Percentiles rank a stretch among this genome's conserved stretches.
phyloP scores from a whole-genome alignment of 2,113 vertebrate genomes.

The Glaucidium brasilianum region DNA sequence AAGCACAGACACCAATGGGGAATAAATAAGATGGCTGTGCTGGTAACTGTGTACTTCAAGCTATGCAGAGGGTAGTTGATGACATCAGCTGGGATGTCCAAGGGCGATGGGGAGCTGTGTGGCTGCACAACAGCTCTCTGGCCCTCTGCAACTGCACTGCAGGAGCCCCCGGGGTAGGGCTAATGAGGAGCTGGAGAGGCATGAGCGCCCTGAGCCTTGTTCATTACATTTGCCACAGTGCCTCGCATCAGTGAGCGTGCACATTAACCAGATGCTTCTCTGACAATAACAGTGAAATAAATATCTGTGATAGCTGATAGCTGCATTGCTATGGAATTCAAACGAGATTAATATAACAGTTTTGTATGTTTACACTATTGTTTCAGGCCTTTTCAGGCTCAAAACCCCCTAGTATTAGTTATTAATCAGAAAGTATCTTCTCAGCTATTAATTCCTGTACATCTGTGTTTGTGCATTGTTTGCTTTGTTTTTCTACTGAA shows the following conservation, averaged over 20 bases:
- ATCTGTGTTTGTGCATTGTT: background rate
- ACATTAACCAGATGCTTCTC: background rate
- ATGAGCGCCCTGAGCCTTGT: background rate
- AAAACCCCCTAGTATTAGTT: background rate
- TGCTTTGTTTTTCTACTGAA: background rate
- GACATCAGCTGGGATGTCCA: background rate
- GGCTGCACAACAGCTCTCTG: background rate
- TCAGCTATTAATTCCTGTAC: background rate
- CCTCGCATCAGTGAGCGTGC: background rate
- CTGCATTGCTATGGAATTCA: background rate
- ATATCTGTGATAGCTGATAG: background rate
- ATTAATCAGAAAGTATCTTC: background rate
- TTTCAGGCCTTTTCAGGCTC: background rate
- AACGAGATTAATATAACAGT: background rate
- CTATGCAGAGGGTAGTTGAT: background rate
- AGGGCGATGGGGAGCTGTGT: fast-evolving
- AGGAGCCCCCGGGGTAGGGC: background rate
- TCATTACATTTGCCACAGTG: fast-evolving
- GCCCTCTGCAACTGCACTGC: background rate
- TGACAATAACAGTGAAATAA: background rate
- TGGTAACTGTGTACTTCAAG: background rate
- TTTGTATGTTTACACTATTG: background rate
- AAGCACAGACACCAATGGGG: fast-evolving
- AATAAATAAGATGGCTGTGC: background rate
- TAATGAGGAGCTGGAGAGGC: background rate